phyloP scores from a whole-genome alignment of 2,888 invertebrate species.

The Ganaspis brasiliensis region DNA sequence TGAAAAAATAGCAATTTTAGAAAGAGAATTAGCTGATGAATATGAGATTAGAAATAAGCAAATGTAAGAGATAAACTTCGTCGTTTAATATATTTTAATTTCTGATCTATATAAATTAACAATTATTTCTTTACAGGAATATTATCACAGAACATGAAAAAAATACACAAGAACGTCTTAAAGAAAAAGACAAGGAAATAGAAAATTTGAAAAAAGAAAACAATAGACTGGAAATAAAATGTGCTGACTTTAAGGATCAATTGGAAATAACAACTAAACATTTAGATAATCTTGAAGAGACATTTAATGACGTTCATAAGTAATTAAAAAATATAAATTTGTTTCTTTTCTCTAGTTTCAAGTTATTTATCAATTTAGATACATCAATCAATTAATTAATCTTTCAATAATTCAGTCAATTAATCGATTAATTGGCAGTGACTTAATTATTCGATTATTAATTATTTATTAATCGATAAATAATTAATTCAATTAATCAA shows the following conservation, averaged over 20 bases:
- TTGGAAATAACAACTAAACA: conserved; percentile 43
- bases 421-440: too few species aligned
- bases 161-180: conserved; percentile 45
- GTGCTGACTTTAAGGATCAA: conserved; percentile 26
- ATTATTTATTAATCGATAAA: too few species aligned
- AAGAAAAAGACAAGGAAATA: conserved; percentile 44
- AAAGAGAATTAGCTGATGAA: conserved; percentile 48
- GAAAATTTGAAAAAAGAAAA: conserved; percentile 45
- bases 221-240: not conserved
- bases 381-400: too few species aligned
- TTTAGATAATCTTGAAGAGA: conserved; percentile 44
- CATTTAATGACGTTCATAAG: conserved; percentile 50
- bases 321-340: conserved; percentile 35
- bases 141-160: conserved; percentile 47
- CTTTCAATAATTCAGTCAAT: too few species aligned
- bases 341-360: too few species aligned
- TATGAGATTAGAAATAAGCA: conserved; percentile 48
- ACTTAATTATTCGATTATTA: too few species aligned
- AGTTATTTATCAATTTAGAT: too few species aligned
- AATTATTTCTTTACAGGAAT: conserved; percentile 12
- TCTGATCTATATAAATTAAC: not conserved
- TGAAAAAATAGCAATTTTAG: conserved; percentile 28
- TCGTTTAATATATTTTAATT: not conserved
- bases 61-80: conserved; percentile 46
- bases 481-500: too few species aligned